Percentiles rank a stretch among this genome's conserved stretches.
Evolutionary conservation across 2,888 invertebrate species (phyloP).

Genomic region (Dolichomitus sp.): DNA sequence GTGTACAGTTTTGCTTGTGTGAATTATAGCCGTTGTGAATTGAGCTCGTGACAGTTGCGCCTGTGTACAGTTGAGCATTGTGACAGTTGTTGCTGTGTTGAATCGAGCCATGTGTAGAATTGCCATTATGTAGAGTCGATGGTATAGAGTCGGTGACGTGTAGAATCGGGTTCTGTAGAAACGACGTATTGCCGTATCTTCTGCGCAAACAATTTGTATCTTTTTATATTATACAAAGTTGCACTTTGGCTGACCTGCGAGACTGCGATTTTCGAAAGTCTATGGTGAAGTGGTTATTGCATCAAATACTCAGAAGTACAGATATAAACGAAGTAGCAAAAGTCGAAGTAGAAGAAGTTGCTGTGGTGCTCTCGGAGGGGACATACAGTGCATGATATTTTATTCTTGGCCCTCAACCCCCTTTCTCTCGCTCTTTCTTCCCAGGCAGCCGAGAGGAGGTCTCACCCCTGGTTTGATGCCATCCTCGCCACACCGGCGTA

Average conservation of each 20-base stretch:
- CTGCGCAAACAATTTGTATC: neutral
- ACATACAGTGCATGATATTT: constrained; percentile 82
- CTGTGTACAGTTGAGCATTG: too few species aligned
- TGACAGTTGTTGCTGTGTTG: too few species aligned
- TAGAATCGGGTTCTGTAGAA: too few species aligned
- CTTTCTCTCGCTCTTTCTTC: constrained; percentile 44
- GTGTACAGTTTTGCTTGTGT: too few species aligned
- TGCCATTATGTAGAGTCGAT: too few species aligned
- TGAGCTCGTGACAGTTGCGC: too few species aligned
- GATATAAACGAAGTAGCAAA: constrained; percentile 41
- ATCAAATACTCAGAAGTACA: constrained; percentile 18
- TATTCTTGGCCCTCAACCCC: constrained; percentile 77
- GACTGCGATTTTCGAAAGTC: neutral
- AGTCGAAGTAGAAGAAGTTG: constrained; percentile 52
- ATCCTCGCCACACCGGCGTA: constrained; percentile 78
- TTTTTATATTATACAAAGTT: neutral
- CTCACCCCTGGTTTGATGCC: constrained; percentile 77
- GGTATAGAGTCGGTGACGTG: too few species aligned
- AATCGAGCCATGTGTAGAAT: too few species aligned
- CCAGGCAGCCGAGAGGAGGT: constrained; percentile 62
- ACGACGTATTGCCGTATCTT: too few species aligned
- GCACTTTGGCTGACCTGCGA: neutral
- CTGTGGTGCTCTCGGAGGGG: constrained; percentile 77
- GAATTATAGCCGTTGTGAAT: too few species aligned
- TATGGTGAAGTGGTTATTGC: constrained; percentile 5